These are phyloP conservation scores for Micromesistius poutassou DNA, from an alignment of 2,797 vertebrate genomes.

Conservation along the genomic window DNA sequence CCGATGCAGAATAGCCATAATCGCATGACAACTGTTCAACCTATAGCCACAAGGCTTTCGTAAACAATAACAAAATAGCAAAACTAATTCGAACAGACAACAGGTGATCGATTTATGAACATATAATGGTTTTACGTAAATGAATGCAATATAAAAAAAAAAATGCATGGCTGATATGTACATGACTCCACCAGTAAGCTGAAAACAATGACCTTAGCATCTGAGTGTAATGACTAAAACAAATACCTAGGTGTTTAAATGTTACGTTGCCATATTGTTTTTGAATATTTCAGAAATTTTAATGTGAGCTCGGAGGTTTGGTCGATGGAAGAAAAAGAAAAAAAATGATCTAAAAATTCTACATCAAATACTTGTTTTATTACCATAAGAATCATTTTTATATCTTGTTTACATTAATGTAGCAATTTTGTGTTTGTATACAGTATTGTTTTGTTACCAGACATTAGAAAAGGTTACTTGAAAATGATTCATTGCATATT, in stretches of 20 bases:
- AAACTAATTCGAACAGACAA: conserved; percentile 50
- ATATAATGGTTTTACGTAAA: conserved; percentile 62
- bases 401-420: conserved; percentile 81
- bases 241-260: conserved; percentile 63
- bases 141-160: conserved; percentile 62
- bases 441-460: conserved; percentile 81
- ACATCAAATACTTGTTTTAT: conserved; percentile 73
- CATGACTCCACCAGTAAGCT: conserved; percentile 63
- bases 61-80: conserved; percentile 29
- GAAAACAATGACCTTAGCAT: conserved; percentile 63
- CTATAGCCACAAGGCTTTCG: conserved; percentile 46
- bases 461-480: conserved; percentile 77
- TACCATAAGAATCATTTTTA: conserved; percentile 77
- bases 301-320: conserved; percentile 59
- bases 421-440: conserved; percentile 81
- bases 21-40: conserved; percentile 58
- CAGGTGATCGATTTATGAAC: conserved; percentile 49
- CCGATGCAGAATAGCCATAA: conserved; percentile 58
- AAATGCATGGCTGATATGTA: conserved; percentile 75
- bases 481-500: conserved; percentile 77
- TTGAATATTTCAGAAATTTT: conserved; percentile 63
- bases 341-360: conserved; percentile 47
- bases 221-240: conserved; percentile 59
- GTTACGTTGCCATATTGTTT: conserved; percentile 75
- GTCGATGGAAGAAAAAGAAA: conserved; percentile 41